These are phyloP conservation scores for Pachyrhynchus sulphureomaculatus DNA, from an alignment of 1,140 invertebrate genomes.

Conservation along the genomic window DNA sequence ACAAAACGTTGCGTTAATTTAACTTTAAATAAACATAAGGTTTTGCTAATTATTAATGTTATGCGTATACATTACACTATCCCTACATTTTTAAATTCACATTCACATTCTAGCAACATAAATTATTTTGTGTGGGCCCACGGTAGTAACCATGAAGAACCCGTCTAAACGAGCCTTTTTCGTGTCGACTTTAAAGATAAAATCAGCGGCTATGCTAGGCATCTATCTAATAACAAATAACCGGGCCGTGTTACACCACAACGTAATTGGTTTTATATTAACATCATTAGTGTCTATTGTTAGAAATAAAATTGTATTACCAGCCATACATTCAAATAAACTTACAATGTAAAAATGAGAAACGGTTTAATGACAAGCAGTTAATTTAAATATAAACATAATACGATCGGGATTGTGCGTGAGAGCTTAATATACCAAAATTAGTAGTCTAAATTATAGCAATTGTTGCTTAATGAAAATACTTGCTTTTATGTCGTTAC, in stretches of 20 bases:
- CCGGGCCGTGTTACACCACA: constrained; percentile 33
- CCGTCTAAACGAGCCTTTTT: constrained; percentile 37
- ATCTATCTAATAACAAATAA: constrained; percentile 37
- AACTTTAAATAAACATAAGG: no score
- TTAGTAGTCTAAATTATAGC: constrained; percentile 9
- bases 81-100: not conserved
- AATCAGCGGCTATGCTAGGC: constrained; percentile 29
- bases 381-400: constrained; percentile 19
- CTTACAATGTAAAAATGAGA: constrained; percentile 19
- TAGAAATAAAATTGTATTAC: constrained; percentile 33
- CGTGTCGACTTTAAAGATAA: constrained; percentile 35
- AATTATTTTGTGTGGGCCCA: constrained; percentile 14
- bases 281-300: constrained; percentile 40
- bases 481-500: not conserved
- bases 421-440: constrained; percentile 8
- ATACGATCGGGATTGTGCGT: constrained; percentile 8
- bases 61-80: no score
- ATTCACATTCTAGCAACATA: not conserved
- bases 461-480: constrained; percentile 19
- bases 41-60: no score
- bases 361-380: constrained; percentile 16
- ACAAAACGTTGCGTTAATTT: no score
- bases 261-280: constrained; percentile 41
- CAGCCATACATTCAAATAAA: constrained; percentile 12
- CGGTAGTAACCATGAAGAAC: constrained; percentile 25